phyloP scores from a whole-genome alignment of 2,113 vertebrate species.

The Panurus biarmicus region DNA sequence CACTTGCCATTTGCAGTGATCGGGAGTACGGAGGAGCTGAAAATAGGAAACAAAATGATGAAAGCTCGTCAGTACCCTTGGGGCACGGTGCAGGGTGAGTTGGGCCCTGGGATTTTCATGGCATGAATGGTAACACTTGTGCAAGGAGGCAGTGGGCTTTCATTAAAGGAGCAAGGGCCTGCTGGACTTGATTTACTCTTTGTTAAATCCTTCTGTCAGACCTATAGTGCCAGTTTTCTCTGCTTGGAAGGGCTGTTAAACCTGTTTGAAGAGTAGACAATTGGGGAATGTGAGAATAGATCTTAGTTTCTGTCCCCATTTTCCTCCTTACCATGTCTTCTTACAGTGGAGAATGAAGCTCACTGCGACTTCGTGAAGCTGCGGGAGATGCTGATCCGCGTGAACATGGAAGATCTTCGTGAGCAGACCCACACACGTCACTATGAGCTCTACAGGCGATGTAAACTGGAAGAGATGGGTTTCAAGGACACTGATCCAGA shows the following conservation, averaged over 20 bases:
- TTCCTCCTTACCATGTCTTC: neutral
- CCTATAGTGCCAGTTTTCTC: neutral
- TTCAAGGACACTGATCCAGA: slow-evolving; percentile 98
- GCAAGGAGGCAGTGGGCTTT: neutral
- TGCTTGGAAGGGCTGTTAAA: neutral
- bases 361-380: slow-evolving; percentile 98
- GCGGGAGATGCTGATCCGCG: slow-evolving; percentile 94
- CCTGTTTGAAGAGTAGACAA: neutral
- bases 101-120: neutral
- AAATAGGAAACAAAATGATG: slow-evolving; percentile 99
- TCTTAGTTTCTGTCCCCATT: neutral
- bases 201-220: neutral
- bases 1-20: slow-evolving; percentile 96
- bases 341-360: slow-evolving; percentile 92
- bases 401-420: slow-evolving; percentile 98
- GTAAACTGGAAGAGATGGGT: slow-evolving; percentile 99
- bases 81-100: slow-evolving; percentile 94
- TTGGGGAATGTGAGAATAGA: neutral
- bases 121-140: neutral
- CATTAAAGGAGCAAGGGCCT: neutral
- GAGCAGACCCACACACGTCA: slow-evolving; percentile 96
- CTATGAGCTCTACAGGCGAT: slow-evolving; percentile 95
- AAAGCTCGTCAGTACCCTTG: slow-evolving; percentile 97
- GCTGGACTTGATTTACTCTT: neutral
- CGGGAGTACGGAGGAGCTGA: slow-evolving; percentile 95